phyloP scores from a whole-genome alignment of 1,140 invertebrate genomes.

The Pissodes strobi region DNA sequence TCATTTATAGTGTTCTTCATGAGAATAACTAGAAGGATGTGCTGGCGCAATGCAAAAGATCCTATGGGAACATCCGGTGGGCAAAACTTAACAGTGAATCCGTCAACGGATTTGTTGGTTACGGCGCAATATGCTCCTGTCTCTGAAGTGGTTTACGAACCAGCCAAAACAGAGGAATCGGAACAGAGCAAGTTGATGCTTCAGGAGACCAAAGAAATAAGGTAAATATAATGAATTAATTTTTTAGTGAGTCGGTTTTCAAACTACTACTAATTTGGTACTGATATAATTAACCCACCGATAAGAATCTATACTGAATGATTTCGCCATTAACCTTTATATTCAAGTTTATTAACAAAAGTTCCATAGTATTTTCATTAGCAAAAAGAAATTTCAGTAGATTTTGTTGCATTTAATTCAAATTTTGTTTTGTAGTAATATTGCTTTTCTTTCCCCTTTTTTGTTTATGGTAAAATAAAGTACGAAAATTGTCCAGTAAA shows the following conservation, averaged over 20 bases:
- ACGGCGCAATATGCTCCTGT: constrained; percentile 71
- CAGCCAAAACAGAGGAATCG: constrained; percentile 63
- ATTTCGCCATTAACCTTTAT: too few relatives aligned
- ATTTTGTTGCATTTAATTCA: too few relatives aligned
- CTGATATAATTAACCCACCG: too few relatives aligned
- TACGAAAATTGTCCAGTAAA: not conserved
- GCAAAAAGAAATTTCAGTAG: too few relatives aligned
- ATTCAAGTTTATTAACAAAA: too few relatives aligned
- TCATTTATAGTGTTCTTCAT: constrained; percentile 42
- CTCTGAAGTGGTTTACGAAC: constrained; percentile 65
- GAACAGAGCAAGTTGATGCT: constrained; percentile 71
- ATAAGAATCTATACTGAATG: too few relatives aligned
- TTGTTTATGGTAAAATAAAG: not conserved
- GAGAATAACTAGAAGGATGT: constrained; percentile 46
- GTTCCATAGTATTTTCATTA: too few relatives aligned
- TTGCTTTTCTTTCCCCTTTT: too few relatives aligned
- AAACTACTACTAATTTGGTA: too few relatives aligned
- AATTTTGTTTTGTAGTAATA: too few relatives aligned
- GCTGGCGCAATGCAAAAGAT: constrained; percentile 47
- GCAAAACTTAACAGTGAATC: constrained; percentile 59
- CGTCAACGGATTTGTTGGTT: constrained; percentile 72
- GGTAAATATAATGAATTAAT: constrained; percentile 28
- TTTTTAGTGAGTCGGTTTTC: not conserved
- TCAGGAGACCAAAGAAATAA: constrained; percentile 64
- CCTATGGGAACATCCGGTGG: constrained; percentile 47